A percentile compares a stretch with the other conserved stretches of the same genome.
Conservation (phyloP, 2,797 vertebrate species). For the Oryzias sinensis region DNA sequence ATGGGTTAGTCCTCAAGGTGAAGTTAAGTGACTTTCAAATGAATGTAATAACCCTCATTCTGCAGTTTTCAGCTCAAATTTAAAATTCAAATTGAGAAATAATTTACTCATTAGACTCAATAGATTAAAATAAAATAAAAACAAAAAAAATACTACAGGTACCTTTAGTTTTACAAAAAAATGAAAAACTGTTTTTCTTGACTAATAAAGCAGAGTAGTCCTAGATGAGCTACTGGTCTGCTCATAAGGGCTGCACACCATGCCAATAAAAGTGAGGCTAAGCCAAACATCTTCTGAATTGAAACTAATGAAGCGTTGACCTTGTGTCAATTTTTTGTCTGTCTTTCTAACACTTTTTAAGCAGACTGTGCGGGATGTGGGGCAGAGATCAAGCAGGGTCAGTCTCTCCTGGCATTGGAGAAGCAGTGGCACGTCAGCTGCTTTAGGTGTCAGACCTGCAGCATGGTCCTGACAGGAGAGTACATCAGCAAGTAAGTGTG, state of each 20-base stretch:
- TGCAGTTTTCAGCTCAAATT: no score
- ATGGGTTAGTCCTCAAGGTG: no score
- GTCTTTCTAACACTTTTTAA: not conserved
- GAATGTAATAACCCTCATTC: no score
- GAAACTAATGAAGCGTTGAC: conserved; percentile 52
- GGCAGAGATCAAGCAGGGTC: conserved; percentile 96
- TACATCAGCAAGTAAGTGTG: conserved; percentile 97
- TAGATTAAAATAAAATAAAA: no score
- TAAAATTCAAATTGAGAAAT: no score
- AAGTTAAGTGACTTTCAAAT: no score
- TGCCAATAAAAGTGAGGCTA: conserved; percentile 50
- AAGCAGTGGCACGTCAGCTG: conserved; percentile 99
- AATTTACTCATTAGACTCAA: no score
- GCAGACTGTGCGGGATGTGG: conserved; percentile 94
- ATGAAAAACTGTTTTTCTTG: conserved; percentile 23
- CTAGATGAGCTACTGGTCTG: conserved; percentile 12
- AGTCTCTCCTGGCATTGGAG: conserved; percentile 94
- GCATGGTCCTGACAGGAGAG: conserved; percentile 92
- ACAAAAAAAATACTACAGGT: no score
- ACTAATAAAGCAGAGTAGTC: conserved; percentile 34
- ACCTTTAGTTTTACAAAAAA: no score
- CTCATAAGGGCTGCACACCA: conserved; percentile 17
- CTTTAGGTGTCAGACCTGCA: conserved; percentile 96
- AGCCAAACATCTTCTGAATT: conserved; percentile 49
- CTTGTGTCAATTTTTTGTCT: conserved; percentile 30